Conservation (phyloP, 2,888 invertebrate species). For the Drosophila meridiana region DNA sequence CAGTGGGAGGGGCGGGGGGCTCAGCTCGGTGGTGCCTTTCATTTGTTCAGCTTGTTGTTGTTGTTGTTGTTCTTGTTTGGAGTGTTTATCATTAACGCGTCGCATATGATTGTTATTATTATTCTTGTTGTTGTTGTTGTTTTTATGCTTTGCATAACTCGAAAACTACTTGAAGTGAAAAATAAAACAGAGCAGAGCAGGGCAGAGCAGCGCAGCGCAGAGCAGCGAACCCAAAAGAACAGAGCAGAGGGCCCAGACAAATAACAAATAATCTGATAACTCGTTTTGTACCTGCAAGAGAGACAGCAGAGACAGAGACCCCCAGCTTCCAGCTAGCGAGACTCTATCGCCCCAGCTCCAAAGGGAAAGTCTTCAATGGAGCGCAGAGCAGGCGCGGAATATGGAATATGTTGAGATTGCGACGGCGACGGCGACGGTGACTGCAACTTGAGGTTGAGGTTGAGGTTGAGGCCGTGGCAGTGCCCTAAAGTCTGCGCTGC, state of each 20-base stretch:
- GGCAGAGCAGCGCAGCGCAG: conserved; percentile 44
- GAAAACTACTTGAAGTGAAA: conserved; percentile 62
- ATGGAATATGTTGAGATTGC: conserved; percentile 9
- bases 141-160: conserved; percentile 76
- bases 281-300: conserved; percentile 77
- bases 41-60: conserved; percentile 46
- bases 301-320: background rate
- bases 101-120: conserved; percentile 65
- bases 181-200: conserved; percentile 38
- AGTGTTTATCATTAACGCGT: conserved; percentile 69
- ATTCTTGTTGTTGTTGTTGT: conserved; percentile 52
- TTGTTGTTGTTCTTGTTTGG: conserved; percentile 57
- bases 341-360: conserved; percentile 21
- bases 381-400: conserved; percentile 27
- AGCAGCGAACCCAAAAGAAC: conserved; percentile 23
- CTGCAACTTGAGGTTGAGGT: conserved; percentile 39
- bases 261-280: conserved; percentile 82
- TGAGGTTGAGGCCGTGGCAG: conserved; percentile 65
- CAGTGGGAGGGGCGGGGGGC: background rate
- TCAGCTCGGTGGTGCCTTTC: conserved; percentile 46
- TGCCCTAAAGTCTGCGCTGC: conserved; percentile 78
- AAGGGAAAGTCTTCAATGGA: conserved; percentile 65
- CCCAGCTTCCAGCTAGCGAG: conserved; percentile 20
- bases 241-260: conserved; percentile 57
- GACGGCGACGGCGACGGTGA: background rate